Conservation (phyloP, 2,113 vertebrate genomes). For the Dicentrarchus labrax region DNA sequence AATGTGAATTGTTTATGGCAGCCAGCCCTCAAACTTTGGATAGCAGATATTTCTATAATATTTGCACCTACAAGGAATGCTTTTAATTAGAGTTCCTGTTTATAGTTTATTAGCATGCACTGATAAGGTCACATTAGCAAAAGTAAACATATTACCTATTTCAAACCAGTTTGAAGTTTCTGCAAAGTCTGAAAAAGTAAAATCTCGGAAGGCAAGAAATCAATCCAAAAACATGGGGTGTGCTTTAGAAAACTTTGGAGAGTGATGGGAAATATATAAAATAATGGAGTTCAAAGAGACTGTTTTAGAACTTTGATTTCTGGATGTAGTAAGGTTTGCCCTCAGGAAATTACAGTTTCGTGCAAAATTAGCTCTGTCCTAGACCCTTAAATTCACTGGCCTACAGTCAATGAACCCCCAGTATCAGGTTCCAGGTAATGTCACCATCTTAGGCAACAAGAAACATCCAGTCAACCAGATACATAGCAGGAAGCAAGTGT, state of each 20-base stretch:
- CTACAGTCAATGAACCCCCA: not conserved
- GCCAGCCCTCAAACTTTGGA: not conserved
- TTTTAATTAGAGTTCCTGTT: not conserved
- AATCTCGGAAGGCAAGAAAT: not conserved
- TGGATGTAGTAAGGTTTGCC: not conserved
- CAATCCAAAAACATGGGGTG: not conserved
- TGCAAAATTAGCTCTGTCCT: not conserved
- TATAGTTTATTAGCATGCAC: not conserved
- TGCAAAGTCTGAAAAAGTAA: not conserved
- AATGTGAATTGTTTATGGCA: not conserved
- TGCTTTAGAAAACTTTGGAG: not conserved
- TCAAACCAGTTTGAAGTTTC: not conserved
- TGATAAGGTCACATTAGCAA: not conserved
- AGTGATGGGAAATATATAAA: not conserved
- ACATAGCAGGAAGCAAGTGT: not conserved
- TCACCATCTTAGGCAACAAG: not conserved
- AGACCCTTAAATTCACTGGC: not conserved
- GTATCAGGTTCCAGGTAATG: not conserved
- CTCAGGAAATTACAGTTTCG: not conserved
- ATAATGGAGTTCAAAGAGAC: not conserved
- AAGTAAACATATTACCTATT: not conserved
- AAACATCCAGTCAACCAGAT: not conserved
- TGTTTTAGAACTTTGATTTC: not conserved
- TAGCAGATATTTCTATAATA: not conserved
- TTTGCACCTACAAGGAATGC: not conserved